Evolutionary conservation across 2,797 vertebrate genomes (phyloP).

Genomic region (Brachyrhaphis roseni): DNA sequence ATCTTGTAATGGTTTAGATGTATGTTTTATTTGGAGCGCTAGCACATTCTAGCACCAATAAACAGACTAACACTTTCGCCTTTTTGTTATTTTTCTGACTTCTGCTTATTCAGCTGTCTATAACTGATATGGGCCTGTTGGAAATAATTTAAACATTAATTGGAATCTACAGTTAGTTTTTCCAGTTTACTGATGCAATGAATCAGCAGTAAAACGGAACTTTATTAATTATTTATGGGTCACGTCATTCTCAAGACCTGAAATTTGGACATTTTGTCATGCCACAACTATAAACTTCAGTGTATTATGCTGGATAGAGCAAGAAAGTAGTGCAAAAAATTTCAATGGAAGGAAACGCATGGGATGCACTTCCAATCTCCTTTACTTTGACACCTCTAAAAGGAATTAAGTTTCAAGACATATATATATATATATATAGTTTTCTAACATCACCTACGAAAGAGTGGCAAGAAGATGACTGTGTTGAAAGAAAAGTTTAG

Average conservation of each 20-base stretch:
- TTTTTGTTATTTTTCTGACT: not conserved
- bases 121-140: not conserved
- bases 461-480: not conserved
- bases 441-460: not conserved
- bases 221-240: not conserved
- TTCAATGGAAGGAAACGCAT: not conserved
- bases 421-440: too few species aligned
- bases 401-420: not conserved
- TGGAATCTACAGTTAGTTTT: not conserved
- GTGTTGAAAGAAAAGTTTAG: not conserved
- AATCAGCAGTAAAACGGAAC: not conserved
- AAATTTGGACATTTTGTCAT: not conserved
- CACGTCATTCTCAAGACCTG: not conserved
- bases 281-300: not conserved
- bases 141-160: not conserved
- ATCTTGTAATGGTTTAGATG: conserved; percentile 5
- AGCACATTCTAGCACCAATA: not conserved
- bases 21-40: conserved; percentile 6
- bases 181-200: not conserved
- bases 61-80: not conserved
- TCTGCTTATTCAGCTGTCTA: not conserved
- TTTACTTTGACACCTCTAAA: not conserved
- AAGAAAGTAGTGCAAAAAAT: not conserved
- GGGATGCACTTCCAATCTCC: not conserved
- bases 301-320: not conserved